A percentile compares a stretch with the other conserved stretches of the same genome.
These are phyloP conservation scores for Coccyzus lansbergi DNA, from an alignment of 2,797 vertebrate species.

Conservation along the genomic window DNA sequence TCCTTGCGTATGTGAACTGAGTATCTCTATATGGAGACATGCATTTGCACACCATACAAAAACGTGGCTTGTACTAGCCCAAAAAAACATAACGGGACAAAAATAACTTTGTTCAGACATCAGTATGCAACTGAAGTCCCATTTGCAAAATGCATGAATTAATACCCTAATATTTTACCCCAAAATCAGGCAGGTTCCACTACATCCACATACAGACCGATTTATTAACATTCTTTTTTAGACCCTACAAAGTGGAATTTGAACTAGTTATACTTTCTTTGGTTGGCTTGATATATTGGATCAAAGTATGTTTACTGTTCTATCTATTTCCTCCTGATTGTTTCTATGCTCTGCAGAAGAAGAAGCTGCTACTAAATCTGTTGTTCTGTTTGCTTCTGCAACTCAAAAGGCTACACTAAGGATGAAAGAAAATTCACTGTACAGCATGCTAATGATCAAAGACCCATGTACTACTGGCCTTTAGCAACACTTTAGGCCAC, in stretches of 20 bases:
- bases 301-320: conserved; percentile 23
- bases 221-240: neutral
- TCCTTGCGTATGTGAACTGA: conserved; percentile 13
- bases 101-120: conserved; percentile 59
- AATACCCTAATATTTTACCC: neutral
- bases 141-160: conserved; percentile 3
- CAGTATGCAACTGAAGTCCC: conserved; percentile 41
- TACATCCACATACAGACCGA: neutral
- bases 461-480: neutral
- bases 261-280: neutral
- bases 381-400: conserved; percentile 6
- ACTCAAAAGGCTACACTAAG: neutral
- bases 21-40: conserved; percentile 1
- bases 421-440: conserved; percentile 5
- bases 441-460: neutral
- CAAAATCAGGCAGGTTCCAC: neutral
- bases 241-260: neutral
- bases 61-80: conserved; percentile 36
- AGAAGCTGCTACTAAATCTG: neutral
- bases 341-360: neutral
- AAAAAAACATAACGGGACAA: conserved; percentile 41
- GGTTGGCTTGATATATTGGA: neutral
- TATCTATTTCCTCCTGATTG: neutral
- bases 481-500: conserved; percentile 11
- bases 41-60: conserved; percentile 2